Conservation (phyloP, 2,888 invertebrate genomes). For the Mesorhabditis spiculigera region DNA sequence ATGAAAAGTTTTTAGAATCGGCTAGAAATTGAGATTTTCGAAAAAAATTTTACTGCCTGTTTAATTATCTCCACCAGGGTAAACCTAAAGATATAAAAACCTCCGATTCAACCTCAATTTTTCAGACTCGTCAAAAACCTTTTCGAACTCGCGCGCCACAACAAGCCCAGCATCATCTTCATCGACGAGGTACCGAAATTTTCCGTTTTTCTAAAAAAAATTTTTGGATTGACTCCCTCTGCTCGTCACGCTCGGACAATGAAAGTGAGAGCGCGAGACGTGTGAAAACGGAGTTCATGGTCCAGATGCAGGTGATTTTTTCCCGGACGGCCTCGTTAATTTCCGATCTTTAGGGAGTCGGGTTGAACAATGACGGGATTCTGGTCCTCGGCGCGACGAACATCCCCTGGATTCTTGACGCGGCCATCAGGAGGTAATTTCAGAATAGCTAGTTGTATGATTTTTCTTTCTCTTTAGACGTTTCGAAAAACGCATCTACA, state of each 20-base stretch:
- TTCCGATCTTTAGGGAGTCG: slow-evolving; percentile 70
- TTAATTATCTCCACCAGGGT: neutral
- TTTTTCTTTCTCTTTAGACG: slow-evolving; percentile 40
- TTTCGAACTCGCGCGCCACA: slow-evolving; percentile 86
- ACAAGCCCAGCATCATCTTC: slow-evolving; percentile 97
- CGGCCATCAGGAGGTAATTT: slow-evolving; percentile 37
- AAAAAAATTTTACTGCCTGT: neutral
- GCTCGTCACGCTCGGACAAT: slow-evolving; percentile 93
- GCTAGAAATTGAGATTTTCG: neutral
- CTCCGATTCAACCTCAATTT: neutral
- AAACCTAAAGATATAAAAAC: neutral
- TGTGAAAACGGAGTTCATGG: slow-evolving; percentile 97
- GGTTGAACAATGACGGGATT: slow-evolving; percentile 86
- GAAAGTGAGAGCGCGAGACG: slow-evolving; percentile 96
- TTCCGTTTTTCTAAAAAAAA: neutral
- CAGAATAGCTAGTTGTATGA: neutral
- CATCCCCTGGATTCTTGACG: slow-evolving; percentile 76
- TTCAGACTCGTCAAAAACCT: slow-evolving; percentile 73
- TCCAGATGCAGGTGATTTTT: slow-evolving; percentile 81
- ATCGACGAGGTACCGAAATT: slow-evolving; percentile 69
- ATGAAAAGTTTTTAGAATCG: neutral
- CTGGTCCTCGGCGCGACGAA: slow-evolving; percentile 94
- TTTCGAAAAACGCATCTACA: slow-evolving; percentile 98
- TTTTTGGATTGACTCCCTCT: slow-evolving; percentile 76
- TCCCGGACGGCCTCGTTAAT: slow-evolving; percentile 63